Percentiles rank a stretch among this genome's conserved stretches.
These are phyloP conservation scores for Brachymystax lenok DNA, from an alignment of 2,797 vertebrate species.

Conservation along the genomic window DNA sequence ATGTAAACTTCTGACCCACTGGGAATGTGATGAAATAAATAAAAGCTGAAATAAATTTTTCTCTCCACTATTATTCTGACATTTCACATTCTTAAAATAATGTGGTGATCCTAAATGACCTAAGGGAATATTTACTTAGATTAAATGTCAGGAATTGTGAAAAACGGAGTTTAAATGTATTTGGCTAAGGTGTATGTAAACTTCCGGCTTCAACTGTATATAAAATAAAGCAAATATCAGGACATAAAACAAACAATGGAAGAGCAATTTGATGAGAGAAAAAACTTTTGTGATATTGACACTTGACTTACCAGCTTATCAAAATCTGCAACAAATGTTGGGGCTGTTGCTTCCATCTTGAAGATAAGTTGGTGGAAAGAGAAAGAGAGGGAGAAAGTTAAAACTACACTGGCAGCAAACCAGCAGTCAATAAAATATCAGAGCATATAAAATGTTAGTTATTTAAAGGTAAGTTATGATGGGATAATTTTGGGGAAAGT, in stretches of 20 bases:
- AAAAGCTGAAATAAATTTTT: too few species aligned
- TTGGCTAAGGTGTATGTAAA: too few species aligned
- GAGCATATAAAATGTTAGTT: slow-evolving; percentile 1
- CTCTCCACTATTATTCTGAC: too few species aligned
- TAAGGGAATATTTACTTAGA: too few species aligned
- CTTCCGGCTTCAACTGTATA: neutral
- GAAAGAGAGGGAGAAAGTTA: slow-evolving; percentile 7
- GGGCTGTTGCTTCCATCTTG: slow-evolving; percentile 57
- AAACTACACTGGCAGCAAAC: slow-evolving; percentile 14
- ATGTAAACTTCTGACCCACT: too few species aligned
- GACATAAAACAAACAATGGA: neutral
- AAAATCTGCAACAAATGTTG: slow-evolving; percentile 72
- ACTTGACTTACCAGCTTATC: slow-evolving; percentile 74
- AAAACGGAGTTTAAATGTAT: too few species aligned
- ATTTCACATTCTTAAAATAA: too few species aligned
- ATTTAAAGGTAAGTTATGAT: slow-evolving; percentile 14
- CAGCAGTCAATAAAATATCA: neutral
- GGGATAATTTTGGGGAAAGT: slow-evolving; percentile 26
- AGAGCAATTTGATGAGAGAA: neutral
- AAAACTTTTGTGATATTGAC: neutral
- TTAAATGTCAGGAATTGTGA: too few species aligned
- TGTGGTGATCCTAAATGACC: too few species aligned
- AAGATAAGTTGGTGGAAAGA: slow-evolving; percentile 21
- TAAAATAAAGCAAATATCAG: neutral
- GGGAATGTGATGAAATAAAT: too few species aligned